Evolutionary conservation across 2,888 invertebrate species (phyloP).

Genomic region (Cosmia pyralina): DNA sequence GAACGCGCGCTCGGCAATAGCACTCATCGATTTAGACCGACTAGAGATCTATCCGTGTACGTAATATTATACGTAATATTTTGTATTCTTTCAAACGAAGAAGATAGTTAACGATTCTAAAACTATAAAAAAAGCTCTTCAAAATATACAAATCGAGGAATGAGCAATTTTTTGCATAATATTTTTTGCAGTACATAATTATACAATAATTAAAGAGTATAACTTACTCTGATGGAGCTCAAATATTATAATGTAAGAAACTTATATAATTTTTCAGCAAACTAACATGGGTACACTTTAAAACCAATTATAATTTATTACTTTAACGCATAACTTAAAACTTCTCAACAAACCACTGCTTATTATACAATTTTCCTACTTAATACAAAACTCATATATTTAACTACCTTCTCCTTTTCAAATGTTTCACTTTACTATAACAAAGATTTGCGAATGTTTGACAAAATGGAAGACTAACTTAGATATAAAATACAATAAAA

Average conservation of each 20-base stretch:
- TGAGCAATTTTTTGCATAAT: constrained; percentile 43
- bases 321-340: constrained; percentile 33
- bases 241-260: constrained; percentile 32
- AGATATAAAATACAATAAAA: constrained; percentile 55
- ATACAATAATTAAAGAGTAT: constrained; percentile 12
- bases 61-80: constrained; percentile 59
- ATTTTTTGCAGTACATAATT: constrained; percentile 25
- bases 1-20: constrained; percentile 85
- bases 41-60: constrained; percentile 82
- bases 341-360: constrained; percentile 7
- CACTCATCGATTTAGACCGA: constrained; percentile 85
- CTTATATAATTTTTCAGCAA: constrained; percentile 29
- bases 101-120: constrained; percentile 49
- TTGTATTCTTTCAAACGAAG: constrained; percentile 62
- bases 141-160: constrained; percentile 59
- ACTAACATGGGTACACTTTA: constrained; percentile 25
- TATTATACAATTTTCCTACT: constrained; percentile 29
- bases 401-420: constrained; percentile 58
- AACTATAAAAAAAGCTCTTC: constrained; percentile 47
- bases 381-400: constrained; percentile 18
- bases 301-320: constrained; percentile 42
- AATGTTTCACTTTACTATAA: constrained; percentile 40
- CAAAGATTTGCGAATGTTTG: constrained; percentile 50
- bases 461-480: constrained; percentile 66
- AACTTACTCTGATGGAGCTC: constrained; percentile 18